Percentiles rank a stretch among this genome's conserved stretches.
phyloP scores from a whole-genome alignment of 2,797 vertebrate genomes.

The Pagetopsis macropterus region DNA sequence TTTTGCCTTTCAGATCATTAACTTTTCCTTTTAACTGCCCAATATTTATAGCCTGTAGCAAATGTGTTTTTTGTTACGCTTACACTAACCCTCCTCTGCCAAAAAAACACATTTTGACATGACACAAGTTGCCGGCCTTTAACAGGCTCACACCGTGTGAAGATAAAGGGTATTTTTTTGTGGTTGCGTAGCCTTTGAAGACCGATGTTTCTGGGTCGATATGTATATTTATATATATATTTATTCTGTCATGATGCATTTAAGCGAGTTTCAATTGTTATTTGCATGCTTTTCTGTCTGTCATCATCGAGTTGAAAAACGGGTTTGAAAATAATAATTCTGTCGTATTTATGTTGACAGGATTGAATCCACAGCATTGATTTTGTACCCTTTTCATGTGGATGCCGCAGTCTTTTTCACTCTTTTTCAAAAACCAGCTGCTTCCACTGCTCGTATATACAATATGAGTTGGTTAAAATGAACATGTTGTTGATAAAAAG shows the following conservation, averaged over 20 bases:
- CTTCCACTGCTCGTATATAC: neutral
- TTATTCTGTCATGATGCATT: constrained; percentile 29
- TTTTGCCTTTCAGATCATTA: neutral
- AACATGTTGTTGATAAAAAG: constrained; percentile 20
- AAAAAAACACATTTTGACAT: neutral
- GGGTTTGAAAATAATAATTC: constrained; percentile 35
- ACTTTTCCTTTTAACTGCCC: neutral
- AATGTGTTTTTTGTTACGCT: neutral
- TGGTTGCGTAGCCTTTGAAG: constrained; percentile 14
- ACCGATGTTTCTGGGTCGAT: constrained; percentile 44
- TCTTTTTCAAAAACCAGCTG: neutral
- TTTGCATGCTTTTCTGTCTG: constrained; percentile 25
- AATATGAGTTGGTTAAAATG: constrained; percentile 12
- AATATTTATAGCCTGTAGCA: neutral
- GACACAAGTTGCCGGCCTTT: constrained; percentile 10
- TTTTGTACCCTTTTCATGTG: constrained; percentile 10
- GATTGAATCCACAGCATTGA: constrained; percentile 7
- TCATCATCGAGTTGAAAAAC: neutral
- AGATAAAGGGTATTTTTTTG: constrained; percentile 2
- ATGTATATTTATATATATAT: constrained; percentile 3
- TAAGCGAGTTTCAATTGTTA: constrained; percentile 18
- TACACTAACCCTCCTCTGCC: neutral
- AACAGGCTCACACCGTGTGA: constrained; percentile 20
- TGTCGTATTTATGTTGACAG: constrained; percentile 16
- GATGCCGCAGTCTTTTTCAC: constrained; percentile 16